These are phyloP conservation scores for Nephrocerus scutellatus DNA, from an alignment of 2,888 invertebrate species.

Conservation along the genomic window DNA sequence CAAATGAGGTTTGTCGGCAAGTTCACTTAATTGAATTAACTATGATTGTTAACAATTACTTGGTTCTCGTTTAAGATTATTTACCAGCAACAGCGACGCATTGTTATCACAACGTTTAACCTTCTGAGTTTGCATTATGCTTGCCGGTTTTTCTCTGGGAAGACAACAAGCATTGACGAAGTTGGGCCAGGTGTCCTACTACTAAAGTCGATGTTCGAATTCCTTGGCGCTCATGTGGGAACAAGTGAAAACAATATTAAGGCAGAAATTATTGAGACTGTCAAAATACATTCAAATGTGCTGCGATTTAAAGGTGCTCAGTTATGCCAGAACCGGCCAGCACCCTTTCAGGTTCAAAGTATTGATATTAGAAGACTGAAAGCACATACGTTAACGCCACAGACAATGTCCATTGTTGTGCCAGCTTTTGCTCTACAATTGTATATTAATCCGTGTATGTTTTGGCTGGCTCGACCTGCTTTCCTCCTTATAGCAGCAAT, in stretches of 20 bases:
- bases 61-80: slow-evolving; percentile 56
- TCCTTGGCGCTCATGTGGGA: slow-evolving; percentile 49
- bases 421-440: slow-evolving; percentile 66
- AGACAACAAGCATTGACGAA: slow-evolving; percentile 37
- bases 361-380: slow-evolving; percentile 46
- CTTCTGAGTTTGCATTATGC: slow-evolving; percentile 53
- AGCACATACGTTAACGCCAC: slow-evolving; percentile 58
- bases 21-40: not conserved
- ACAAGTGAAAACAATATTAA: slow-evolving; percentile 46
- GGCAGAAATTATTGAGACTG: slow-evolving; percentile 52
- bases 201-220: slow-evolving; percentile 39
- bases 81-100: slow-evolving; percentile 60
- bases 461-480: slow-evolving; percentile 61
- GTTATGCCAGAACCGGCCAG: slow-evolving; percentile 34
- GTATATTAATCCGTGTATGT: slow-evolving; percentile 68
- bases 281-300: slow-evolving; percentile 53
- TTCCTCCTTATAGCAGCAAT: slow-evolving; percentile 50
- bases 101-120: slow-evolving; percentile 66
- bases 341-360: slow-evolving; percentile 36
- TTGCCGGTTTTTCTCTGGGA: slow-evolving; percentile 35
- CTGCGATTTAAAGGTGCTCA: slow-evolving; percentile 33
- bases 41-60: not conserved
- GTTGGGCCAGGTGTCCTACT: slow-evolving; percentile 30
- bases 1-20: slow-evolving; percentile 49
- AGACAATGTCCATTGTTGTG: slow-evolving; percentile 62